Evolutionary conservation across 1,140 invertebrate species (phyloP), one percentile per base, ranked within the genome.

Genomic region (Apis dorsata): DNA sequence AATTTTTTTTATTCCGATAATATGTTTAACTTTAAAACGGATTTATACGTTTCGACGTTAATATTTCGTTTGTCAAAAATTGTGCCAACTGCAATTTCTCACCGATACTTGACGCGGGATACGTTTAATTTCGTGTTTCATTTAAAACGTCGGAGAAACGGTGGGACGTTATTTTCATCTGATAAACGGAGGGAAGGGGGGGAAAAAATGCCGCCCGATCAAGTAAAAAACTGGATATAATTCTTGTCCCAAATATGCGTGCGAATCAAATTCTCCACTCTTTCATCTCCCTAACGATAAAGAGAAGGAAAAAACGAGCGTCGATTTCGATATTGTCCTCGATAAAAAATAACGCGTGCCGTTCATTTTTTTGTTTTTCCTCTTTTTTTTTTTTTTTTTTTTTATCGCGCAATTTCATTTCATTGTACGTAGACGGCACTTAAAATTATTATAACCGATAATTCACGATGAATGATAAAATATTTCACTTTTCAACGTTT

Each of bases 91-190:
- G 44, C n/a, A 17, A 65, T 65, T 76, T 65, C 53, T 21, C 24
- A 17, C 55, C 55, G 55, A 77, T 55, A 19, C 55, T 77, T 12
- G 24, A n/a, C 11, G 4, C 7, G 21, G 10, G n/a, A 21, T 77
- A 21, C 19, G 21, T 65, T 53, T 55, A 66, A 66, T 77, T 77
- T 55, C 24, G 12, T 12, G 19, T 77, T 77, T 77, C 51, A n/a
- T 66, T 77, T 44, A 13, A 34, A 65, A 10, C 13, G 51, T 7
- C n/a, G 15, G 5, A 4, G 10, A 3, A 19, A 15, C 2, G 19
- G 13, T 4, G 11, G 21, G 28, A 21, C 24, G 21, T 19, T 49
- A 51, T 51, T 79, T 66, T 19, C 10, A 51, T 55, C 8, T 21
- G 13, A 60, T 49, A 49, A 24, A 28, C 21, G 19, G n/a, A 5